Evolutionary conservation across 2,797 vertebrate genomes (phyloP).

Genomic region (Cephalopachus bancanus): DNA sequence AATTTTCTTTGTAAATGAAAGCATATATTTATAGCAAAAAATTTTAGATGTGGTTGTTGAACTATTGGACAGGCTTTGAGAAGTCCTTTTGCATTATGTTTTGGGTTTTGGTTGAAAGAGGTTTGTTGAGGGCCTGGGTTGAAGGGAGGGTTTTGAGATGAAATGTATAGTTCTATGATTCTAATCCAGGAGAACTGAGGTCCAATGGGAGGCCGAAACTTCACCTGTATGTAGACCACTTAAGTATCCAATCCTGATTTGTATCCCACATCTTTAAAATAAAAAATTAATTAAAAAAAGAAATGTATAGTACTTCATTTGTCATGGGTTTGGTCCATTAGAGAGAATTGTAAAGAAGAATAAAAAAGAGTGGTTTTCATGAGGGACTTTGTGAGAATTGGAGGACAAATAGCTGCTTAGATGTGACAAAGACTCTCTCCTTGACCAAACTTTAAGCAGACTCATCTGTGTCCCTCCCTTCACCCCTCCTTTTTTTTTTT

Average conservation of each 20-base stretch:
- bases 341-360: neutral
- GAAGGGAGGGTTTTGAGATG: neutral
- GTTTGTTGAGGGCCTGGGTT: neutral
- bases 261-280: too few relatives aligned
- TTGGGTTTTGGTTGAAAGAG: constrained; percentile 9
- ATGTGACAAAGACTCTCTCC: neutral
- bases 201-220: too few relatives aligned
- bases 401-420: neutral
- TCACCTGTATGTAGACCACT: too few relatives aligned
- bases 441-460: neutral
- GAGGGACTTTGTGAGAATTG: neutral
- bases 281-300: neutral
- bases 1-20: too few relatives aligned
- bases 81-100: neutral
- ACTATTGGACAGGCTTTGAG: neutral
- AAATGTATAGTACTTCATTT: neutral
- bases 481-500: neutral
- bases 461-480: neutral
- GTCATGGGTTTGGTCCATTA: too few relatives aligned
- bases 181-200: too few relatives aligned
- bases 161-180: neutral
- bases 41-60: neutral
- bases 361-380: neutral
- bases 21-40: neutral
- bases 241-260: too few relatives aligned